These are phyloP conservation scores for Megamerina dolium DNA, from an alignment of 2,888 invertebrate species.

Conservation along the genomic window DNA sequence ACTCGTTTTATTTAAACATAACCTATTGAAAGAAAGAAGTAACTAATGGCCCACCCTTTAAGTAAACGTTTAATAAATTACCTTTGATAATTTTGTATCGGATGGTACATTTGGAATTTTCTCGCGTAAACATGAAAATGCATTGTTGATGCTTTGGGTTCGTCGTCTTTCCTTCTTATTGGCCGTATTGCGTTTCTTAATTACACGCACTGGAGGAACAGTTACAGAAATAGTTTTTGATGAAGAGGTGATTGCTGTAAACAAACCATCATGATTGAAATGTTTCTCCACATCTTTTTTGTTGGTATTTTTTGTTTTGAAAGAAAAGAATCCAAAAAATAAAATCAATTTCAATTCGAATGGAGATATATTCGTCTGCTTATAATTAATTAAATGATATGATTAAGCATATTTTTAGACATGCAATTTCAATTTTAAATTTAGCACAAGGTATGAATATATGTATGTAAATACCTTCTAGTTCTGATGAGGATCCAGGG, in stretches of 20 bases:
- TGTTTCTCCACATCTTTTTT: constrained; percentile 31
- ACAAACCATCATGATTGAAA: constrained; percentile 32
- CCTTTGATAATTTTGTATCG: constrained; percentile 92
- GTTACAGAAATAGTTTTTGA: constrained; percentile 34
- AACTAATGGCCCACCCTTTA: no score
- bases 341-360: no score
- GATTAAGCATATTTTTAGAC: no score
- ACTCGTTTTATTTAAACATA: no score
- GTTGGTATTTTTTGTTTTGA: no score
- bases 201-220: constrained; percentile 44
- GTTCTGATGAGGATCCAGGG: constrained; percentile 23
- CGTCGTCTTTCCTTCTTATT: constrained; percentile 90
- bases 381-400: no score
- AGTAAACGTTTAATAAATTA: constrained; percentile 40
- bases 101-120: constrained; percentile 95
- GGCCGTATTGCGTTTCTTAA: constrained; percentile 81
- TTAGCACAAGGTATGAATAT: no score
- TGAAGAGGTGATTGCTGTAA: constrained; percentile 29
- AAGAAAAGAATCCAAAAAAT: no score
- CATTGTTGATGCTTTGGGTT: constrained; percentile 91
- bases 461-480: no score
- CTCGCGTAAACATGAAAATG: constrained; percentile 85
- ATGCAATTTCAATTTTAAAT: no score
- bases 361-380: no score
- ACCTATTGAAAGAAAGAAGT: no score